Base-by-base conservation (phyloP, 92 coral and sea anemone genomes). In the Isaurus tuberculatus region DNA sequence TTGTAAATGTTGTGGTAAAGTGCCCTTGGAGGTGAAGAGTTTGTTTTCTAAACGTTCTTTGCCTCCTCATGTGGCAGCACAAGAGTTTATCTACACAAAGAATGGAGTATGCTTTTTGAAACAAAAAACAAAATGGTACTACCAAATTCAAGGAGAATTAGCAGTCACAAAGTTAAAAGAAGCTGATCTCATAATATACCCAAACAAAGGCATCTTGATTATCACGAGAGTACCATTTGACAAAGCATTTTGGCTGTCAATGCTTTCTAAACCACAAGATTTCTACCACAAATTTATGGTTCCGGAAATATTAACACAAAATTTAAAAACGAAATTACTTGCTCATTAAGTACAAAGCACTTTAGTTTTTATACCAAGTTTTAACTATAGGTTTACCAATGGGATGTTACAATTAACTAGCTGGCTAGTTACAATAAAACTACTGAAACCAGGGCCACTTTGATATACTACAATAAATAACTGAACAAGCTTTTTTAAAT, bases 171-270 rank as follows among this genome's bases (percentile, higher is more conserved):
- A 67, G 48, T 55, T 81, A 7, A 9, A 17, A 26, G 19, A n/a
- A 22, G 86, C 86, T 13, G 90, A 81, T 74, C 61, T 87, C 19
- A 40, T 87, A 37, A 74, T 87, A 13, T 87, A 87, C 67, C 82
- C 84, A 16, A 87, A 87, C 78, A 87, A 87, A 53, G 90, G 83
- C 3, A 87, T 86, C 75, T 25, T 81, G 84, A 32, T 87, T 37
- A 72, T 87, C 32, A 58, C n/a, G n/a, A n/a, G 63, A 27, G 87
- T 86, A 22, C 27, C 66, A n/a, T 58, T 58, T 25, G 28, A 87
- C 43, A 11, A 20, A 46, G 83, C 43, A 15, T 81, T 87, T 26
- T 87, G 90, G 86, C 29, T 79, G 57, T 28, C 64, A 1, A 58
- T 61, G 27, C 32, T 80, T 43, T 25, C 26, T 13, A 86, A 70